phyloP scores from a whole-genome alignment of 2,113 vertebrate species.

The Ascaphus truei region DNA sequence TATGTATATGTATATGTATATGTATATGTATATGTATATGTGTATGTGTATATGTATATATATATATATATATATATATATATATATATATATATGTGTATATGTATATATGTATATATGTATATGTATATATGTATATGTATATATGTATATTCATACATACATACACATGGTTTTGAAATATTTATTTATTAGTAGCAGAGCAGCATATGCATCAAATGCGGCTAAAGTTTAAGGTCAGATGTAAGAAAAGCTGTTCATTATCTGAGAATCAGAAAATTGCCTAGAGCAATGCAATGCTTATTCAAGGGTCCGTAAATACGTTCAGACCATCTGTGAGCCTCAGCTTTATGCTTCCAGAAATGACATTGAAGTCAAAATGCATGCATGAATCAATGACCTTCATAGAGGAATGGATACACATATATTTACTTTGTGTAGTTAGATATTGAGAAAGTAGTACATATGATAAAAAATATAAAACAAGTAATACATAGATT shows the following conservation, averaged over 20 bases:
- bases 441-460: neutral
- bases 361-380: slow-evolving; percentile 30
- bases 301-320: slow-evolving; percentile 35
- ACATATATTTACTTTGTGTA: slow-evolving; percentile 1
- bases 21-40: no score
- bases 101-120: no score
- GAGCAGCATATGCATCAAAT: neutral
- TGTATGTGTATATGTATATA: no score
- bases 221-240: slow-evolving; percentile 1
- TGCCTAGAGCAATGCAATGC: slow-evolving; percentile 11
- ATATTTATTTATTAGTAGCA: no score
- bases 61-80: no score
- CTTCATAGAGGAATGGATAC: slow-evolving; percentile 21
- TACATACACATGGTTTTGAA: no score
- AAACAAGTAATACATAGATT: no score
- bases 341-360: slow-evolving; percentile 26
- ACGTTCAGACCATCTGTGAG: slow-evolving; percentile 35
- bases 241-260: slow-evolving; percentile 22
- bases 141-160: no score
- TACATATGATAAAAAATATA: neutral
- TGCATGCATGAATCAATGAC: slow-evolving; percentile 23
- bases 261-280: slow-evolving; percentile 18
- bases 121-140: no score
- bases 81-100: no score
- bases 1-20: no score